Conservation (phyloP, 2,113 vertebrate genomes). For the Albula goreensis region DNA sequence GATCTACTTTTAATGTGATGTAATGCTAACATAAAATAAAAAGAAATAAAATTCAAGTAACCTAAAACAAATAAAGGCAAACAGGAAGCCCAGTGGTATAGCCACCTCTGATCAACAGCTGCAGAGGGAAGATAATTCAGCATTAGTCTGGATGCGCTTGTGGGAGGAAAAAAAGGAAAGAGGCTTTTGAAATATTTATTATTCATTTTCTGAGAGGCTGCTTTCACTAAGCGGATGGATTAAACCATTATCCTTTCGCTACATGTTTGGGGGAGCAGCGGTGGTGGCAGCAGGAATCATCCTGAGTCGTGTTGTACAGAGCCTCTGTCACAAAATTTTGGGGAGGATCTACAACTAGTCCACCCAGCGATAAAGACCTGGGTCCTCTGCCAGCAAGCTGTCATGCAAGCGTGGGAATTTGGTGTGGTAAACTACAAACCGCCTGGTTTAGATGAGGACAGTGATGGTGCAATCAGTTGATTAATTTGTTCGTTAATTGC, state of each 20-base stretch:
- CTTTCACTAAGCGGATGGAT: slow-evolving; percentile 1
- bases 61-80: slow-evolving; percentile 27
- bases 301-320: slow-evolving; percentile 45
- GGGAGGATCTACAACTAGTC: slow-evolving; percentile 53
- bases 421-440: no score
- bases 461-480: no score
- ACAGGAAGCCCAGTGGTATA: slow-evolving; percentile 56
- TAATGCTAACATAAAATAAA: slow-evolving; percentile 44
- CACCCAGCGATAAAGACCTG: slow-evolving; percentile 56
- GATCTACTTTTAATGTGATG: slow-evolving; percentile 27
- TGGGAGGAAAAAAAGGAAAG: slow-evolving; percentile 22
- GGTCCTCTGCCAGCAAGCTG: slow-evolving; percentile 42
- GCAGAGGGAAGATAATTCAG: slow-evolving; percentile 45
- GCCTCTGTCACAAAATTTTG: slow-evolving; percentile 46
- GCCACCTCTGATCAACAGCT: slow-evolving; percentile 43
- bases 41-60: slow-evolving; percentile 24
- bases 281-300: neutral
- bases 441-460: no score
- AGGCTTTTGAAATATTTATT: slow-evolving; percentile 34
- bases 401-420: neutral
- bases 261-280: slow-evolving; percentile 21
- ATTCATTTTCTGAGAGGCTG: slow-evolving; percentile 24
- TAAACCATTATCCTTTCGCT: slow-evolving; percentile 41
- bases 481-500: no score
- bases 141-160: slow-evolving; percentile 44